These are phyloP conservation scores for Lithosia quadra DNA, from an alignment of 2,888 invertebrate species.

Conservation along the genomic window DNA sequence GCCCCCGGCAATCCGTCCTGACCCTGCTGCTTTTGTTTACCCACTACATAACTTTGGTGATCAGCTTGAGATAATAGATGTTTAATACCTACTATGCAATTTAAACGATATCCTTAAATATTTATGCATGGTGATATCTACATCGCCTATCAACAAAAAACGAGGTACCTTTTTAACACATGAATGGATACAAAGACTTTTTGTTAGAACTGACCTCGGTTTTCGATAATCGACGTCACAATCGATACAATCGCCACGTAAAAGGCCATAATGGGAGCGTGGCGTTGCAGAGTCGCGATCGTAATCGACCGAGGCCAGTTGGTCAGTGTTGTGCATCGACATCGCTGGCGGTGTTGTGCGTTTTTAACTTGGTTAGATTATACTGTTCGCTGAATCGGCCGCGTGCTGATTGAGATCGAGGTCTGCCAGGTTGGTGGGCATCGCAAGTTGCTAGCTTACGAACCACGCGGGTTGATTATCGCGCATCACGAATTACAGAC, in stretches of 20 bases:
- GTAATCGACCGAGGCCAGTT: slow-evolving; percentile 61
- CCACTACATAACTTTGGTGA: slow-evolving; percentile 65
- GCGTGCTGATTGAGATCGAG: slow-evolving; percentile 81
- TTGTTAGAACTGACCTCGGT: slow-evolving; percentile 74
- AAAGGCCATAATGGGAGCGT: slow-evolving; percentile 74
- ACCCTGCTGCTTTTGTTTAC: slow-evolving; percentile 77
- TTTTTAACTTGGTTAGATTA: slow-evolving; percentile 68
- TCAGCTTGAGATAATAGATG: slow-evolving; percentile 70
- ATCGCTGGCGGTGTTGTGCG: slow-evolving; percentile 51
- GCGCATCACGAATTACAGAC: slow-evolving; percentile 65
- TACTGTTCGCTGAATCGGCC: slow-evolving; percentile 70
- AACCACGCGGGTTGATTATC: slow-evolving; percentile 71
- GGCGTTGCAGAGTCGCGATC: slow-evolving; percentile 69
- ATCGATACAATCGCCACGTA: slow-evolving; percentile 75
- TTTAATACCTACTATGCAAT: slow-evolving; percentile 58
- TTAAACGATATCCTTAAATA: slow-evolving; percentile 64
- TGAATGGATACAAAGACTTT: slow-evolving; percentile 65
- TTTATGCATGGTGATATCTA: slow-evolving; percentile 57
- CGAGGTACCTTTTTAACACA: slow-evolving; percentile 63
- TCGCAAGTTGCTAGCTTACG: slow-evolving; percentile 59
- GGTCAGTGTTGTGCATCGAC: slow-evolving; percentile 49
- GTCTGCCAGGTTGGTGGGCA: slow-evolving; percentile 72
- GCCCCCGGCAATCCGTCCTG: slow-evolving; percentile 73
- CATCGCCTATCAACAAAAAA: slow-evolving; percentile 60
- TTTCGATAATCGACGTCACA: slow-evolving; percentile 74